Base-by-base conservation (phyloP, 2,113 vertebrate genomes). In the Pollachius pollachius region DNA sequence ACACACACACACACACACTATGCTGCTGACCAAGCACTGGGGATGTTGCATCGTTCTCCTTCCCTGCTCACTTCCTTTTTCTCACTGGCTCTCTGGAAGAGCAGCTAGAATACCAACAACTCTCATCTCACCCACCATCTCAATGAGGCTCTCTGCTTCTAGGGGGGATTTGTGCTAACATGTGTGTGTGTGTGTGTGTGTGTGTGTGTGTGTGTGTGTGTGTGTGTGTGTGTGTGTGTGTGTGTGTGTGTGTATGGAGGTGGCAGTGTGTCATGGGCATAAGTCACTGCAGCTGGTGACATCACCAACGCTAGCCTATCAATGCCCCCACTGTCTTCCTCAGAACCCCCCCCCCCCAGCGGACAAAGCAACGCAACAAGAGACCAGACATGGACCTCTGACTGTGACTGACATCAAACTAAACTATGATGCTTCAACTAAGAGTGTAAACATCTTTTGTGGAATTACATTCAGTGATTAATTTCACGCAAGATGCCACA, bases 271-370 rank as follows among this genome's bases (percentile, higher is more conserved):
- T 89, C 86, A 84, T 74, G 80, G 68, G 88, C 85, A 83, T 74
- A 86, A 85, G 84, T 81, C 83, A 81, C 78, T 79, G 87, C 89
- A 89, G 88, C 88, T 88, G 82, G 84, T 90, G 89, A 90, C 88
- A 90, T 90, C 88, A 90, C 77, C 79, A 76, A 74, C 78, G 71
- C 72, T 37, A 62, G 82, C 79, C 60, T 77, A 89, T 89, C 85
- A 90, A 89, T 89, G 89, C 80, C 80, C 70, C 80, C 58, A 85
- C 84, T 89, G 87, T 89, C 76, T 84, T 68, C 64, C 61, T 30
- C 21, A 16, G 83, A 13, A 8, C 41, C 41, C 41, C 41, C 41
- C 41, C 41, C 41, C 77, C 79, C 74, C 85, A 71, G 84, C 84
- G 81, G 75, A 90, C 85, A 90, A 89, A 86, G 84, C 76, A 77